These are phyloP conservation scores for Enteromius anoplus DNA, from an alignment of 2,797 vertebrate species.

Conservation along the genomic window DNA sequence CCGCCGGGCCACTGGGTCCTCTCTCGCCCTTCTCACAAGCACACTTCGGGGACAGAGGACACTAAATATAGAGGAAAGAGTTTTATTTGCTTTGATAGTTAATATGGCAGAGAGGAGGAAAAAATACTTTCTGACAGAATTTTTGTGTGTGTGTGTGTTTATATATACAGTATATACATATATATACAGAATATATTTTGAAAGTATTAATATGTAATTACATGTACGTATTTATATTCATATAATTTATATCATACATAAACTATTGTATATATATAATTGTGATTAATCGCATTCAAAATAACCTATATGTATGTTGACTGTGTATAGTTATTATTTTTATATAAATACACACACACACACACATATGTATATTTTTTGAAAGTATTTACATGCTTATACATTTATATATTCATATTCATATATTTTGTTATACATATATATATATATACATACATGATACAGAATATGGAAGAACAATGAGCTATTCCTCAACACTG, in stretches of 20 bases:
- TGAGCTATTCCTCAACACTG: neutral
- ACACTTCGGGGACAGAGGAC: slow-evolving; percentile 81
- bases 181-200: neutral
- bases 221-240: too few relatives aligned
- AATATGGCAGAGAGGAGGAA: neutral
- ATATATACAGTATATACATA: neutral
- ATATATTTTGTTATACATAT: too few relatives aligned
- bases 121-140: neutral
- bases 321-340: too few relatives aligned
- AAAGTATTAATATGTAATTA: too few relatives aligned
- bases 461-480: neutral
- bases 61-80: slow-evolving; percentile 74
- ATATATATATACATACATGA: too few relatives aligned
- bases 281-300: too few relatives aligned
- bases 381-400: too few relatives aligned
- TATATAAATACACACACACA: too few relatives aligned
- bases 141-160: neutral
- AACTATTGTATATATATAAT: neutral
- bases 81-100: neutral
- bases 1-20: slow-evolving; percentile 81
- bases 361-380: too few relatives aligned
- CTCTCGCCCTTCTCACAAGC: slow-evolving; percentile 89
- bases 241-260: too few relatives aligned
- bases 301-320: too few relatives aligned
- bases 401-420: too few relatives aligned